Evolutionary conservation across 1,140 invertebrate genomes (phyloP), one percentile per base, ranked within the genome.

Genomic region (Habropoda laboriosa): DNA sequence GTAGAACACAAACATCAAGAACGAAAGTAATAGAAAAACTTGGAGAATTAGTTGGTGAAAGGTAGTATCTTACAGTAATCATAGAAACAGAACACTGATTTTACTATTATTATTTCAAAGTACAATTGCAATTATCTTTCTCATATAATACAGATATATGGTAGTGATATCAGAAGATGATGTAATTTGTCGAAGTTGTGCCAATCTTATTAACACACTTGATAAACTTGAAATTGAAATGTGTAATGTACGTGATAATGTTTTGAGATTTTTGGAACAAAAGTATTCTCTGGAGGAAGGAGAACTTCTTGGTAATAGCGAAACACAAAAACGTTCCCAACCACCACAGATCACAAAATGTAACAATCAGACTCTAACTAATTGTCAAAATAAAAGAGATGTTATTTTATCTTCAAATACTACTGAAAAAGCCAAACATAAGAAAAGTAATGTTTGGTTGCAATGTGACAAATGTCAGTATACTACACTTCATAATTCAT

Each of bases 161-260:
- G 88, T 93, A 58, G 89, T 93, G 3, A 91, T 93, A 78, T 90
- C 92, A 2, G 91, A 93, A 77, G 91, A 93, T 74, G 93, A 93
- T 82, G 83, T 92, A 5, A 93, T 93, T 79, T 93, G 93, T 83
- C 84, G 92, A 38, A 90, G 88, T 32, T 93, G 93, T 81, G 91
- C 91, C 5, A 90, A 89, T 70, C 85, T 93, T 32, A 89, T 93
- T 30, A 93, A 93, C 71, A 92, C 87, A 3, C 77, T 93, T 13
- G 93, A 93, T 79, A 74, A 89, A 32, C 74, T 93, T 5, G 92
- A 93, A 80, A 82, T 55, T 51, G 92, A 93, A 72, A 86, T 90
- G 74, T 81, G 73, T 49, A 87, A 82, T 16, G 57, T 91, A 4
- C 86, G 87, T 32, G 79, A 83, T 32, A 86, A 86, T 8, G 80